Conservation (phyloP, 92 coral and sea anemone genomes). For the Porites divaricata region DNA sequence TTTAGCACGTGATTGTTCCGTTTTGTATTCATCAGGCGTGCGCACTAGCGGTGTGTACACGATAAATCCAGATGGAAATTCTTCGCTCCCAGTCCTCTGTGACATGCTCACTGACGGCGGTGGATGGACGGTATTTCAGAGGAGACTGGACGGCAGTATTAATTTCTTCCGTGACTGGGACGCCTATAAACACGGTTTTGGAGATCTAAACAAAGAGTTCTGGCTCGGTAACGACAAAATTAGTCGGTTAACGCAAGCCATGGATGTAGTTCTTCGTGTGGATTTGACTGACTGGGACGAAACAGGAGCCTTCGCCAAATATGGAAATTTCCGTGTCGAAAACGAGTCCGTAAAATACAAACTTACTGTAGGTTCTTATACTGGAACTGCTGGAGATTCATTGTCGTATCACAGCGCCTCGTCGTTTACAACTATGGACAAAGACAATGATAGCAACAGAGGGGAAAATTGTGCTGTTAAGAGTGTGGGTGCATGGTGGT, state of each 20-base stretch:
- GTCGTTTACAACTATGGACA: slow-evolving; percentile 43
- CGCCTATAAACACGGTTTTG: slow-evolving; percentile 67
- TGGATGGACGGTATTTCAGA: slow-evolving; percentile 78
- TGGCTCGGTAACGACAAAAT: slow-evolving; percentile 74
- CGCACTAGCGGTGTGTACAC: slow-evolving; percentile 52
- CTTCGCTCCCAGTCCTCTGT: slow-evolving; percentile 59
- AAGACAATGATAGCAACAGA: slow-evolving; percentile 47
- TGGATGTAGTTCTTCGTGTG: slow-evolving; percentile 49
- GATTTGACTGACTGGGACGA: slow-evolving; percentile 68
- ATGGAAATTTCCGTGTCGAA: slow-evolving; percentile 39
- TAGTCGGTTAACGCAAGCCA: slow-evolving; percentile 45
- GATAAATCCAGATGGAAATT: slow-evolving; percentile 56
- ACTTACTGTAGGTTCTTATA: slow-evolving; percentile 32
- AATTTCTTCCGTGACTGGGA: slow-evolving; percentile 67
- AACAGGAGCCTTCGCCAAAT: slow-evolving; percentile 48
- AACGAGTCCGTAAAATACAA: slow-evolving; percentile 45
- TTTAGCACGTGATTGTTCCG: slow-evolving; percentile 64
- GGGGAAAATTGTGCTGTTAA: slow-evolving; percentile 54
- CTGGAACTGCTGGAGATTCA: slow-evolving; percentile 67
- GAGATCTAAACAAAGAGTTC: slow-evolving; percentile 43
- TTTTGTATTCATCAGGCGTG: slow-evolving; percentile 53
- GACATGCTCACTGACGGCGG: slow-evolving; percentile 73
- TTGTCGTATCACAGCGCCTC: slow-evolving; percentile 56
- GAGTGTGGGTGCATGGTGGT: slow-evolving; percentile 68
- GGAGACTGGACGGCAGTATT: slow-evolving; percentile 49